Base-by-base conservation (phyloP, 2,113 vertebrate species). In the Oreochromis tanganicae region DNA sequence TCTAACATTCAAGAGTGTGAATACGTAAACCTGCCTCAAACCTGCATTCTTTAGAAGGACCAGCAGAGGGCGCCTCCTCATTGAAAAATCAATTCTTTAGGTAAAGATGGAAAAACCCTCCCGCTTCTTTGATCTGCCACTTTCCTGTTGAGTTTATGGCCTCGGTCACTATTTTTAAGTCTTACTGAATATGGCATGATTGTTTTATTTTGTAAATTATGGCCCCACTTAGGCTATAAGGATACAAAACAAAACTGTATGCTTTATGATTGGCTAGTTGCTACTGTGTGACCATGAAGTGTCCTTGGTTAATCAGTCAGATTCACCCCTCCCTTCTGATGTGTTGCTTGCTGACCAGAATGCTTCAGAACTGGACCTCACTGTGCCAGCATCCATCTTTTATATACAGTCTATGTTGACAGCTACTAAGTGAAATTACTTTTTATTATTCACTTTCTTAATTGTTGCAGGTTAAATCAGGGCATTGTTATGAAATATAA, bases 51-150 rank as follows among this genome's bases (percentile, higher is more conserved):
- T 52, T 78, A 50, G 27, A 50, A 50, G 17, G 24, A 75, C 43
- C 71, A 32, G 9, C 71, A 75, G 71, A 29, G 14, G 24, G 71
- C 1, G 14, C 41, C 41, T 19, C 16, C 16, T 52, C 10, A 52
- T 0, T 78, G 3, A 78, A 52, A 71, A 78, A 13, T 78, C 0
- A n/a, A 50, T 29, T 32, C 27, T 32, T 32, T n/a, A 8, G 9
- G 43, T 32, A 32, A 78, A 78, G 71, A 32, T 78, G 43, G 16
- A 32, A 78, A 50, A 78, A 50, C 43, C 71, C 4, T 78, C 43
- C 24, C 1, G 1, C 24, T 75, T 19, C 27, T 48, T 7, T 50
- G 9, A 78, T 50, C 27, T 78, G 43, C 27, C 43, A 8, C 24
- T 50, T 78, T 78, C 13, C 24, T 50, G 13, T 29, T 50, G 24